phyloP scores from a whole-genome alignment of 2,113 vertebrate genomes.

The Coreoperca whiteheadi region DNA sequence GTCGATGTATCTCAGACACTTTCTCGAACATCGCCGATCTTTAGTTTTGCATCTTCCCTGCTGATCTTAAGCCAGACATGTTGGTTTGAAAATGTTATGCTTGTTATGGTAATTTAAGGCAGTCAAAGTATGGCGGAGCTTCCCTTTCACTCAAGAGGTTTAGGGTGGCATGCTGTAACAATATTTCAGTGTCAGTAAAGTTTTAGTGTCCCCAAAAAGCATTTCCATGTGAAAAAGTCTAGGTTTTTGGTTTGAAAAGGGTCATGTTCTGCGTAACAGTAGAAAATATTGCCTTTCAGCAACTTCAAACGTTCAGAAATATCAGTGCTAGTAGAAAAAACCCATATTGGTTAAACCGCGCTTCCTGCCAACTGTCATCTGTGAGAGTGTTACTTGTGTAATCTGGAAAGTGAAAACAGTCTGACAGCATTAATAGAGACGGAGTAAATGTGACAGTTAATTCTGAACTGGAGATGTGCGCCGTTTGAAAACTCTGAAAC shows the following conservation, averaged over 20 bases:
- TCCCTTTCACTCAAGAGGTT: not conserved
- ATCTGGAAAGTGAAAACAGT: conserved; percentile 26
- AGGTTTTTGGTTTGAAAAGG: not conserved
- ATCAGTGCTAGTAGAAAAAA: conserved; percentile 7
- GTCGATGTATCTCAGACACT: not conserved
- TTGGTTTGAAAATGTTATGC: not conserved
- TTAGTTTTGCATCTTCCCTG: not conserved
- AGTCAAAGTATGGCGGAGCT: not conserved
- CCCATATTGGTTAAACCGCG: not conserved
- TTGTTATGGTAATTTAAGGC: not conserved
- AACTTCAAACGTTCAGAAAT: not conserved
- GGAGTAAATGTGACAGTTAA: conserved; percentile 23
- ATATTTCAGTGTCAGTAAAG: not conserved
- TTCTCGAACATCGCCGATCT: not conserved
- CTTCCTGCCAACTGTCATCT: conserved; percentile 47
- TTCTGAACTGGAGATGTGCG: conserved; percentile 4
- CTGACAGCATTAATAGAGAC: conserved; percentile 18
- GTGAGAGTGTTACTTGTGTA: conserved; percentile 21
- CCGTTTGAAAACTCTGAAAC: not conserved
- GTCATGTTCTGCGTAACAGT: not conserved
- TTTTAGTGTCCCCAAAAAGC: not conserved
- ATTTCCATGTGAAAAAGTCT: not conserved
- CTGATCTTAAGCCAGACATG: not conserved
- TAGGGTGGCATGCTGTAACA: too few species aligned
- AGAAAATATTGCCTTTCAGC: not conserved